A percentile compares a stretch with the other conserved stretches of the same genome.
Conservation (phyloP, 2,888 invertebrate species). For the Lamproptera curius region DNA sequence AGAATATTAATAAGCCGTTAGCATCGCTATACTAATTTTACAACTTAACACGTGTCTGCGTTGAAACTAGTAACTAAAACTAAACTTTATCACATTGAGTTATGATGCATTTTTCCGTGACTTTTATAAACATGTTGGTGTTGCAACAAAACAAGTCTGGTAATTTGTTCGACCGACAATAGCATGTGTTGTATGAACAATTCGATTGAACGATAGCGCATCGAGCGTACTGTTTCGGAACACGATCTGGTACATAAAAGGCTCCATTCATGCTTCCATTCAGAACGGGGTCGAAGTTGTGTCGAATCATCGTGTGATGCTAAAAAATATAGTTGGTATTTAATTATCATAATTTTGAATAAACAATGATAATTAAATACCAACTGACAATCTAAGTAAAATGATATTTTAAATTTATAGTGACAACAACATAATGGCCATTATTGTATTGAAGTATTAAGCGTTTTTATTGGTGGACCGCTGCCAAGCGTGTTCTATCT, state of each 20-base stretch:
- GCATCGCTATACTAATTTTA: not conserved
- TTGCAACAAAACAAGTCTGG: conserved; percentile 13
- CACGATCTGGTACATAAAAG: conserved; percentile 11
- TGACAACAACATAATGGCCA: no score
- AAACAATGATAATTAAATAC: no score
- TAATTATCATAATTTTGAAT: no score
- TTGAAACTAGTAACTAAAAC: not conserved
- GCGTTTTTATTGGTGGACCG: no score
- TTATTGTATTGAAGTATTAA: no score
- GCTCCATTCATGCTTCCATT: conserved; percentile 17
- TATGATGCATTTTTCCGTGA: conserved; percentile 2
- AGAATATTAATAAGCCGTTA: conserved; percentile 1
- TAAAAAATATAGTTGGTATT: no score
- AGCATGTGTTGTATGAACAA: conserved; percentile 20
- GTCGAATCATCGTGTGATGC: conserved; percentile 1
- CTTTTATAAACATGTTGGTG: not conserved
- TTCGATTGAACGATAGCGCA: conserved; percentile 12
- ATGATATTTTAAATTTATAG: no score
- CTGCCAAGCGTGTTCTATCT: no score
- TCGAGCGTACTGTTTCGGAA: conserved; percentile 4
- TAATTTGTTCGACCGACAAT: conserved; percentile 21
- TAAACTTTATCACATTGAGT: conserved; percentile 1
- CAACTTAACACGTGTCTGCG: conserved; percentile 1
- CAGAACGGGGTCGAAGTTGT: conserved; percentile 1
- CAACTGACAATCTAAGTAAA: no score